These are phyloP conservation scores for Ameiurus melas DNA, from an alignment of 2,113 vertebrate genomes.

Conservation along the genomic window DNA sequence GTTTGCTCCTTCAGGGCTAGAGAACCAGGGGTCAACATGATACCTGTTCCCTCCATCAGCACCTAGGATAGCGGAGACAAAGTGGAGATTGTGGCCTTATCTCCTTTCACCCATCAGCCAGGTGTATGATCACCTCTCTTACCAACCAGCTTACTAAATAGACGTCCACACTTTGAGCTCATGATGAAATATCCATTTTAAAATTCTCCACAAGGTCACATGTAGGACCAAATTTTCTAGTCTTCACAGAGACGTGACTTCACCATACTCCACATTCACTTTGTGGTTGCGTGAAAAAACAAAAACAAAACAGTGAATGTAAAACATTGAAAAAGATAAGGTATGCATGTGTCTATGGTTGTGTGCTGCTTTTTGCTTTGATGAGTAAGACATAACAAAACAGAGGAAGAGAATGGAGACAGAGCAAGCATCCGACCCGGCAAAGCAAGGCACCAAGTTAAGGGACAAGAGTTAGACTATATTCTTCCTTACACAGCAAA, in stretches of 20 bases:
- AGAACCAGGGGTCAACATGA: constrained; percentile 46
- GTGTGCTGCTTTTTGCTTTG: background rate
- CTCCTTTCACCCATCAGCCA: background rate
- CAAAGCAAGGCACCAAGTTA: background rate
- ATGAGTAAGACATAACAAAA: constrained; percentile 24
- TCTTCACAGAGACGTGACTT: background rate
- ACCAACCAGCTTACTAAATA: background rate
- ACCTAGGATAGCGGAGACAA: constrained; percentile 3
- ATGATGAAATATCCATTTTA: background rate
- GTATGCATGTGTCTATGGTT: background rate
- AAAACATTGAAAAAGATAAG: background rate
- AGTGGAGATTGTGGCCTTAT: constrained; percentile 1
- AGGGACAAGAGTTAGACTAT: background rate
- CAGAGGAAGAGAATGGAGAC: constrained; percentile 11
- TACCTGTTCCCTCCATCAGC: constrained; percentile 40
- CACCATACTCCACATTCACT: constrained; percentile 3
- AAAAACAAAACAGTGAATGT: background rate
- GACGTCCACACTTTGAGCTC: background rate
- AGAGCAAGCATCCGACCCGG: background rate
- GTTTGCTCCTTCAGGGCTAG: constrained; percentile 49
- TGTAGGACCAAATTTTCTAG: background rate
- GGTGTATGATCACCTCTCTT: background rate
- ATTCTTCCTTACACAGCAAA: background rate
- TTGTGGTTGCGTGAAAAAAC: background rate
- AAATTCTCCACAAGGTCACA: background rate